Conservation (phyloP, 2,797 vertebrate genomes). For the Cottoperca gobio region DNA sequence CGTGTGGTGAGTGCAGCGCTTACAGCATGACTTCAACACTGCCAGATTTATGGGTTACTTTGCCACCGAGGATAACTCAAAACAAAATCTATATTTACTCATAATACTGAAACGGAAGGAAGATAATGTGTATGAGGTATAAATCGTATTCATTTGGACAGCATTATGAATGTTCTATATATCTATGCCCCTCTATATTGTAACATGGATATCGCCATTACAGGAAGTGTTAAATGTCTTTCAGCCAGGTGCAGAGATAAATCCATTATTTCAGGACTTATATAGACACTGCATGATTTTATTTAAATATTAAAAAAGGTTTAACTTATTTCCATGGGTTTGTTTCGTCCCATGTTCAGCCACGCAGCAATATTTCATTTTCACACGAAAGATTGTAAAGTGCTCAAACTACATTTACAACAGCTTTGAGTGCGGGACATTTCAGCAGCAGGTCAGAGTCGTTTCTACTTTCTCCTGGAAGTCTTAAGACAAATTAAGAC, state of each 20-base stretch:
- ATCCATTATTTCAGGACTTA: slow-evolving; percentile 1
- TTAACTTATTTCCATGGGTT: slow-evolving; percentile 2
- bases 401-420: background rate
- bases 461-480: slow-evolving; percentile 10
- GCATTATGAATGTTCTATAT: slow-evolving; percentile 17
- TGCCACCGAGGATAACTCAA: background rate
- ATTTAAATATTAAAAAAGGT: slow-evolving; percentile 1
- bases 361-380: background rate
- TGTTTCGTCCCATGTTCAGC: background rate
- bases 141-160: background rate
- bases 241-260: slow-evolving; percentile 12
- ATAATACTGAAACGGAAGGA: slow-evolving; percentile 9
- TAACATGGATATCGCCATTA: slow-evolving; percentile 2
- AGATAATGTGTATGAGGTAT: background rate
- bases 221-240: slow-evolving; percentile 7
- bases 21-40: slow-evolving; percentile 26
- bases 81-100: slow-evolving; percentile 3
- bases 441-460: slow-evolving; percentile 12
- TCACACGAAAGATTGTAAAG: background rate
- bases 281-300: background rate
- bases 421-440: slow-evolving; percentile 2
- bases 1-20: slow-evolving; percentile 4
- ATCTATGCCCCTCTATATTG: background rate
- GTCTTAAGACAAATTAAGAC: background rate
- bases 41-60: slow-evolving; percentile 31